phyloP scores from a whole-genome alignment of 2,113 vertebrate species.

The Mus spicilegus region DNA sequence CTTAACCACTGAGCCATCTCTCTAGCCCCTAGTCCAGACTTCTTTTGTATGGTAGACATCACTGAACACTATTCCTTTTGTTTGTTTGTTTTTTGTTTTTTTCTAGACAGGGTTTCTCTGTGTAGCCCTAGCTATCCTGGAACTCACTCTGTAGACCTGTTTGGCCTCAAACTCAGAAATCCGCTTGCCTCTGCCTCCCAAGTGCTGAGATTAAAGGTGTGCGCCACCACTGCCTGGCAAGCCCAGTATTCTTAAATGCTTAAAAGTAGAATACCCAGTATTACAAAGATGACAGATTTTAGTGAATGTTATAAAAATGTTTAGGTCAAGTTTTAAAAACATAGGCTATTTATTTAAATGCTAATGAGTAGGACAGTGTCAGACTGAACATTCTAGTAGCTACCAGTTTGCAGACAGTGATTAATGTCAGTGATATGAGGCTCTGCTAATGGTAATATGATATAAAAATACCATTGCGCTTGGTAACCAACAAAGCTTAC shows the following conservation, averaged over 20 bases:
- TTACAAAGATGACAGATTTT: background rate
- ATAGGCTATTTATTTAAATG: background rate
- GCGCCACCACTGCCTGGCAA: too few species aligned
- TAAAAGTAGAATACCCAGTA: background rate
- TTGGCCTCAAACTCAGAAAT: too few species aligned
- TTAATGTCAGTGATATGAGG: background rate
- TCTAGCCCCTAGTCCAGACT: background rate
- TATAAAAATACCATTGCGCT: background rate
- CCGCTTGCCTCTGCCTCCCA: too few species aligned
- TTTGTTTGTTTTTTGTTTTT: too few species aligned
- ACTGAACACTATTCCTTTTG: background rate
- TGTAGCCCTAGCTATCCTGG: too few species aligned
- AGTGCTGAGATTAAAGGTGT: too few species aligned
- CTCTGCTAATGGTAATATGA: background rate
- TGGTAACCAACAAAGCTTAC: background rate
- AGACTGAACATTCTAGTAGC: background rate
- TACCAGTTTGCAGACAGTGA: background rate
- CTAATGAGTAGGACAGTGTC: background rate
- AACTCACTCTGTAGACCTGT: too few species aligned
- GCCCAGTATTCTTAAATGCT: slow-evolving; percentile 17
- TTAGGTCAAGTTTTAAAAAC: background rate
- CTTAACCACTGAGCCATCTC: too few species aligned
- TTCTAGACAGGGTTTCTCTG: too few species aligned
- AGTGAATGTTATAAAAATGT: slow-evolving; percentile 4
- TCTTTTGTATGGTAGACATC: background rate